These are phyloP conservation scores for Brachionus paranguensis DNA, from an alignment of 1,140 invertebrate species.

Conservation along the genomic window DNA sequence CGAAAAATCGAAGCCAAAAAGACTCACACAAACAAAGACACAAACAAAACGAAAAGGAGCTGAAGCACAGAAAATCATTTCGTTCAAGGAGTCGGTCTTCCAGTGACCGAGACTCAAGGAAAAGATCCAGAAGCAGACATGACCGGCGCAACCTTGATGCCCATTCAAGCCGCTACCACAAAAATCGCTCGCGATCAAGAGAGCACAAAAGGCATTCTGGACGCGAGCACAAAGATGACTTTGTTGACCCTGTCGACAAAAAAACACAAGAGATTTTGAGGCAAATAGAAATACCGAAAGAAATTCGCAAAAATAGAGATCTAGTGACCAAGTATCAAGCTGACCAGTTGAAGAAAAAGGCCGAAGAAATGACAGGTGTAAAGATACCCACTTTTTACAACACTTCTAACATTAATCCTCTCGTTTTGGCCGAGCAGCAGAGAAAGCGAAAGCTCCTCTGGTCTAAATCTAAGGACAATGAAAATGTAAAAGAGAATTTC, in stretches of 20 bases:
- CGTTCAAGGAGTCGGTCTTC: not conserved
- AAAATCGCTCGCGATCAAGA: constrained; percentile 6
- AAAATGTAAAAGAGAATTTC: constrained; percentile 52
- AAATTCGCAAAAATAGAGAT: not conserved
- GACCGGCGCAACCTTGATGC: not conserved
- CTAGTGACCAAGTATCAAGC: not conserved
- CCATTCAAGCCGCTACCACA: not conserved
- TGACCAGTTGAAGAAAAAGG: constrained; percentile 43
- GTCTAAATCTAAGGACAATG: constrained; percentile 61
- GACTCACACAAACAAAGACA: not conserved
- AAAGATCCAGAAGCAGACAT: not conserved
- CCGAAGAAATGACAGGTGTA: constrained; percentile 52
- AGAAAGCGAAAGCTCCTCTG: constrained; percentile 83
- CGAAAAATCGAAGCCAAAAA: not conserved
- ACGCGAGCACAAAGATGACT: not conserved
- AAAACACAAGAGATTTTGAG: not conserved
- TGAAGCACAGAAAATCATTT: not conserved
- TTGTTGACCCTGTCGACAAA: not conserved
- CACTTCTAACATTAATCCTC: constrained; percentile 69
- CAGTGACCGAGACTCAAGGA: not conserved
- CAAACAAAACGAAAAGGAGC: not conserved
- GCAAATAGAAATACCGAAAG: constrained; percentile 17
- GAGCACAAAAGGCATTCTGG: not conserved
- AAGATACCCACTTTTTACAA: constrained; percentile 69
- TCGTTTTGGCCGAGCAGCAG: constrained; percentile 77